Conservation (phyloP, 2,113 vertebrate genomes). For the Petromus typicus region DNA sequence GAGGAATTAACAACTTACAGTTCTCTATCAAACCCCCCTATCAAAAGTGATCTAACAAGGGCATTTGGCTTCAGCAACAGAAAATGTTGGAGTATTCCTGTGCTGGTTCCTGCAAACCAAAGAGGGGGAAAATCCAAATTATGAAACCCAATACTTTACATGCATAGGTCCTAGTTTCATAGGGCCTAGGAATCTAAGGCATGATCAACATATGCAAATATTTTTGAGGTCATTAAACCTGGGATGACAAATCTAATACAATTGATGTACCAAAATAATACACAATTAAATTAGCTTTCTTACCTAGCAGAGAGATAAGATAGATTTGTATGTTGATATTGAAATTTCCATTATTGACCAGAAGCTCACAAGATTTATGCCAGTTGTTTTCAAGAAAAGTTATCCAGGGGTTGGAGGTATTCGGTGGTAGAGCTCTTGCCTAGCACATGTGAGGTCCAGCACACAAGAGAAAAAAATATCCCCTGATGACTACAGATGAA, state of each 20-base stretch:
- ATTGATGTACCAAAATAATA: not conserved
- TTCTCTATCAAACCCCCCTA: too few relatives aligned
- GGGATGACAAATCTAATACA: not conserved
- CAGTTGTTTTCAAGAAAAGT: not conserved
- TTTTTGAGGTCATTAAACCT: constrained; percentile 29
- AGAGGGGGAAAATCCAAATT: not conserved
- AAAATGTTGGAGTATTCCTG: not conserved
- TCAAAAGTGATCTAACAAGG: not conserved
- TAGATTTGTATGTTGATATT: not conserved
- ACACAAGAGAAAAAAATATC: not conserved
- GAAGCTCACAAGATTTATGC: not conserved
- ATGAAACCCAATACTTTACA: not conserved
- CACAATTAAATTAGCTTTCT: not conserved
- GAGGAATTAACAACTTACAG: not conserved
- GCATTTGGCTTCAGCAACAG: not conserved
- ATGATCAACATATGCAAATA: not conserved
- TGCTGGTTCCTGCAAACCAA: not conserved
- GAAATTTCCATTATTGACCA: not conserved
- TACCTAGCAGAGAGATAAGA: not conserved
- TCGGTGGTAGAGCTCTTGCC: not conserved
- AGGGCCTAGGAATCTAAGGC: not conserved
- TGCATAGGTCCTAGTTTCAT: constrained; percentile 18
- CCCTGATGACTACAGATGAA: constrained; percentile 10
- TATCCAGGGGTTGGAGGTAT: not conserved
- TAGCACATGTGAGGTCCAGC: not conserved